phyloP scores from a whole-genome alignment of 2,888 invertebrate species.

The Synergus umbraculus region DNA sequence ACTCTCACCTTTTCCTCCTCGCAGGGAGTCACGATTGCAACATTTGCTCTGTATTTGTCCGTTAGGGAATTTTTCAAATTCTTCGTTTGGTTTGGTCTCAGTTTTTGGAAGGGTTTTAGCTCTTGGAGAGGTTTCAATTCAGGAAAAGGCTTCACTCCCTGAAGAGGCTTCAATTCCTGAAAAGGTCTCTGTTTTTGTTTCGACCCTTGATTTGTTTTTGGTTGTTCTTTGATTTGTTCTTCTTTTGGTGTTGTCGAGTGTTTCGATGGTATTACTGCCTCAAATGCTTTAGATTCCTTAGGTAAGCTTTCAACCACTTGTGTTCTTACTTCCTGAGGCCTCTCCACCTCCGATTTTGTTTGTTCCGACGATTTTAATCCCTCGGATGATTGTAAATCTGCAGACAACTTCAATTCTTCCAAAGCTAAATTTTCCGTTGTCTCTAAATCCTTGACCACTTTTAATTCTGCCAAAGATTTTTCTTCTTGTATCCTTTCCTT shows the following conservation, averaged over 20 bases:
- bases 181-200: neutral
- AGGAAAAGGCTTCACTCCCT: neutral
- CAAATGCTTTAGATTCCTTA: neutral
- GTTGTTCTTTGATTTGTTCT: slow-evolving; percentile 1
- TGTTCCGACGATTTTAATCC: neutral
- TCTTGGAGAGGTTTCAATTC: neutral
- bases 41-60: slow-evolving; percentile 53
- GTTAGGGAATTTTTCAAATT: slow-evolving; percentile 9
- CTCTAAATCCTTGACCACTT: neutral
- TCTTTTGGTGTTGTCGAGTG: slow-evolving; percentile 16
- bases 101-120: neutral
- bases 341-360: neutral
- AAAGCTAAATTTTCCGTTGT: neutral
- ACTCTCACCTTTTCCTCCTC: slow-evolving; percentile 51
- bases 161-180: neutral
- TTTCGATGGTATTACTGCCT: neutral
- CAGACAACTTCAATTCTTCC: neutral
- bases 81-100: neutral
- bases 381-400: neutral
- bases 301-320: neutral
- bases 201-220: slow-evolving; percentile 21
- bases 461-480: slow-evolving; percentile 11
- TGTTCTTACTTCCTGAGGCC: neutral
- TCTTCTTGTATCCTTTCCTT: neutral
- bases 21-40: slow-evolving; percentile 48